Base-by-base conservation (phyloP, 2,113 vertebrate species). In the Cyprinus carpio region DNA sequence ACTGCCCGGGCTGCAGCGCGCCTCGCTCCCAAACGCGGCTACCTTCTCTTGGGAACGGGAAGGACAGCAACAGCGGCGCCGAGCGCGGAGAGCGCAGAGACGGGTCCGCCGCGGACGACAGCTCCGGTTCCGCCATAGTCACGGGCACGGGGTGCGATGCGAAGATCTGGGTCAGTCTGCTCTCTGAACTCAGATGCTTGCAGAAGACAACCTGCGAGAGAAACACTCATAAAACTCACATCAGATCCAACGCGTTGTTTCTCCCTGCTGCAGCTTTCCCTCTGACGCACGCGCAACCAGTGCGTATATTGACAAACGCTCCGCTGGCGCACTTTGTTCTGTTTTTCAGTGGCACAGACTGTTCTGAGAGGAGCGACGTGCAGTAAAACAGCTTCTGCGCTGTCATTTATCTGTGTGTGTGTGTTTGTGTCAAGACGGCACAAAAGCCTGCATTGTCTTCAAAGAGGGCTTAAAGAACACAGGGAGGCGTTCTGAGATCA, bases 401-500 rank as follows among this genome's bases (percentile, higher is more conserved):
- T 54, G 62, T 6, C 7, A 25, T 75, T 71, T n/a, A 29, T 49
- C 58, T 67, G n/a, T 87, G 31, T 87, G 37, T 65, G 69, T 37
- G 27, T 34, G 31, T 82, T 4, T 81, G 64, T 81, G 77, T 31
- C 81, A 65, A 27, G 75, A 37, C 72, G 37, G 65, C 65, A 87
- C 86, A 86, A 88, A 58, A 85, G 75, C 54, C 25, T 46, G 67
- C 65, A 86, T 88, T 87, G 86, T 89, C 78, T 76, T 58, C 37
- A 69, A 2, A 15, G 8, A 43, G 74, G n/a, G 81, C 23, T 62
- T 34, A 56, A 65, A 87, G 69, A 29, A 58, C n/a, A 31, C 29
- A 37, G 20, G 15, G 18, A n/a, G 40, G 72, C 18, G 25, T 46
- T 75, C 43, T 27, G 46, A 20, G 46, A 51, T 49, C 74, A 51